These are phyloP conservation scores for Nanorana parkeri DNA, from an alignment of 2,113 vertebrate genomes.

Conservation along the genomic window DNA sequence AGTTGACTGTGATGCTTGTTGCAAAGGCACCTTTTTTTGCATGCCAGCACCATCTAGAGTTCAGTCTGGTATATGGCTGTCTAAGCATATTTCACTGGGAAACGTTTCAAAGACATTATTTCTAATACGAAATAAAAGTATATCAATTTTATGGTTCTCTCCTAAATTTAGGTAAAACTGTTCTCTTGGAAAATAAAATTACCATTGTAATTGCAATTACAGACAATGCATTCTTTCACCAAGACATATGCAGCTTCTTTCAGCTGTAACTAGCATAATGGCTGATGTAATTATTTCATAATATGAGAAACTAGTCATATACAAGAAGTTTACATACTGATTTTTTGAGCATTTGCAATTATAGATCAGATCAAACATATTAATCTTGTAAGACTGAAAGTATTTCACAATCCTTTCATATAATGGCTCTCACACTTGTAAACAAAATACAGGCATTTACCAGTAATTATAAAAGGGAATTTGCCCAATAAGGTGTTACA, in stretches of 20 bases:
- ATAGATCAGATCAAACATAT: not conserved
- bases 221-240: not conserved
- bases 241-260: not conserved
- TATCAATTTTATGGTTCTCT: not conserved
- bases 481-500: too few species aligned
- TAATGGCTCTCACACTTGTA: too few species aligned
- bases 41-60: constrained; percentile 53
- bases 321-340: not conserved
- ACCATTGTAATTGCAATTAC: not conserved
- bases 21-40: constrained; percentile 7
- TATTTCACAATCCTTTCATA: not conserved
- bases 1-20: not conserved
- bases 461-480: too few species aligned
- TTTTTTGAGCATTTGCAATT: not conserved
- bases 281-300: not conserved
- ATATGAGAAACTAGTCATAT: not conserved
- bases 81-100: not conserved
- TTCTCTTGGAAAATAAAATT: not conserved
- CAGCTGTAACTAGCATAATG: not conserved
- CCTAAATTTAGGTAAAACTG: not conserved
- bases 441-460: too few species aligned
- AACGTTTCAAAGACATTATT: not conserved
- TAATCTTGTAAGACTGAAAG: not conserved
- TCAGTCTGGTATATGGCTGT: constrained; percentile 4
- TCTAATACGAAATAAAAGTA: not conserved